Evolutionary conservation across 2,113 vertebrate genomes (phyloP), one percentile per base, ranked within the genome.

Genomic region (Sceloporus undulatus): DNA sequence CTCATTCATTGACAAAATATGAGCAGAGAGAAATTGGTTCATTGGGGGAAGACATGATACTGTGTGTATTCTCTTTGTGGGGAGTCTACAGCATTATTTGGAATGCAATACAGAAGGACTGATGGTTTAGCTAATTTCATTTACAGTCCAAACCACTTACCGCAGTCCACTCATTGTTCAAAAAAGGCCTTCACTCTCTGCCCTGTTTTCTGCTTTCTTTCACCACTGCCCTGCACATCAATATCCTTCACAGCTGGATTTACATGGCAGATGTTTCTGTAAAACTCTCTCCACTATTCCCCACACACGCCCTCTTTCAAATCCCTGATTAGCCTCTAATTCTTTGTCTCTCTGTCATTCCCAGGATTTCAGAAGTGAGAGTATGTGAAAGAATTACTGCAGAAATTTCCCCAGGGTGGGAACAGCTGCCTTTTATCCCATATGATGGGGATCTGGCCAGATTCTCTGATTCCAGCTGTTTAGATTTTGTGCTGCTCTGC

Each of bases 351-450:
- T 82, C 77, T 2, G 0, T 70, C 90, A 91, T 89, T 87, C 73
- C 79, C 70, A 71, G 81, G 84, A 76, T 87, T 34, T 84, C 42
- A 52, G 62, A 75, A 94, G 38, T 4, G 73, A 87, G 59, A 87
- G 77, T 84, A 89, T 90, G 42, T 9, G 1, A 68, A 91, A 19
- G 80, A 76, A 83, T 90, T 88, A 11, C 71, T 78, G 52, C 0
- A 0, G 78, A 91, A 13, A 85, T 34, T 90, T 82, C 70, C 62
- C 3, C 0, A 0, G 25, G 84, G 62, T 23, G 86, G 54, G 62
- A 94, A 78, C 86, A 94, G 91, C 90, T 95, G 93, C 52, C 78
- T 78, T 88, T 91, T 77, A 88, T 89, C 56, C 86, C 23, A 70
- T 74, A 40, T 38, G 84, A 0, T 2, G 82, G 88, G 77, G 42